Evolutionary conservation across 2,113 vertebrate genomes (phyloP).

Genomic region (Anseranas semipalmata): DNA sequence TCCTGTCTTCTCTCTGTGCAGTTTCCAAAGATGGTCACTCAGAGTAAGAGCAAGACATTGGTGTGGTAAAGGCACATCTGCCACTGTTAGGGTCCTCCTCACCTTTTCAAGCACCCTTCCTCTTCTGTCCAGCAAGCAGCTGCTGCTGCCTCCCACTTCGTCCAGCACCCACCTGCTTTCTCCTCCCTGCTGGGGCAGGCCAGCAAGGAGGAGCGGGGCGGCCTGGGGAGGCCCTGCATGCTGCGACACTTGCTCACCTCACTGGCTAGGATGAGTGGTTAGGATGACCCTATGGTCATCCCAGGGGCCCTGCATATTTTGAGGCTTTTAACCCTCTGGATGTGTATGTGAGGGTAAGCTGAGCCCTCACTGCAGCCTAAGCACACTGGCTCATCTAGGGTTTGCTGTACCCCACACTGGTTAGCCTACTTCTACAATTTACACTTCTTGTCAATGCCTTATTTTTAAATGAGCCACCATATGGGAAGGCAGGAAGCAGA

Average conservation of each 20-base stretch:
- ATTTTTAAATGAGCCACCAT: constrained; percentile 22
- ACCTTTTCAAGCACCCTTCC: neutral
- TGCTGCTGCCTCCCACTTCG: neutral
- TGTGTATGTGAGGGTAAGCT: neutral
- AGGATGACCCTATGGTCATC: neutral
- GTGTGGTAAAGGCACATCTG: neutral
- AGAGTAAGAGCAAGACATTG: neutral
- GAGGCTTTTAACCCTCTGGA: neutral
- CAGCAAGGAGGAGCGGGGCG: neutral
- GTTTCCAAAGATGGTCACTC: neutral
- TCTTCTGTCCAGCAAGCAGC: neutral
- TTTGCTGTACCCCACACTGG: neutral
- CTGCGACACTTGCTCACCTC: neutral
- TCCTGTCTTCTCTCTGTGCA: neutral
- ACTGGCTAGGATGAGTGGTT: neutral
- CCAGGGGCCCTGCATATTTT: neutral
- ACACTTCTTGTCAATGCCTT: neutral
- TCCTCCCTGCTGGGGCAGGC: neutral
- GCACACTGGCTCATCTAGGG: neutral
- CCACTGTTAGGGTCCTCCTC: neutral
- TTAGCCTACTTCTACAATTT: neutral
- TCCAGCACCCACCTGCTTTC: neutral
- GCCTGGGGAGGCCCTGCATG: fast-evolving
- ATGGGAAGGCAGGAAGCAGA: constrained; percentile 36
- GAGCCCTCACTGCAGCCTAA: neutral